Evolutionary conservation across 2,797 vertebrate genomes (phyloP).

Genomic region (Lithobates pipiens): DNA sequence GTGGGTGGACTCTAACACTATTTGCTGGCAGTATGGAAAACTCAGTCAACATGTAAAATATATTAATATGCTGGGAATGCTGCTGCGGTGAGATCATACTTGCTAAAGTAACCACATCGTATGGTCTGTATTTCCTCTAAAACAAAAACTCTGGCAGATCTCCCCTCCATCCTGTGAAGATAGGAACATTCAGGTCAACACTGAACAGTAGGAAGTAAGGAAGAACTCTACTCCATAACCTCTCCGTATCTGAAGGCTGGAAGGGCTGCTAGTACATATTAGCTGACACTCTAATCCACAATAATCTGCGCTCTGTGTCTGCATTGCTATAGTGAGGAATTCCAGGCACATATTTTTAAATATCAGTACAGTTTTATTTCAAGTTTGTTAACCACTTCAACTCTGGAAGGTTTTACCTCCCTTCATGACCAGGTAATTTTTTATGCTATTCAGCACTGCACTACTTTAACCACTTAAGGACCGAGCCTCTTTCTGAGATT

Average conservation of each 20-base stretch:
- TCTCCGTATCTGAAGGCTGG: too few relatives aligned
- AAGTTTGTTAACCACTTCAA: too few relatives aligned
- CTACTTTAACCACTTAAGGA: too few relatives aligned
- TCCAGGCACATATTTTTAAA: neutral
- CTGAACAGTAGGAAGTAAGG: neutral
- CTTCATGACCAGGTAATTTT: too few relatives aligned
- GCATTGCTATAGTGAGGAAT: neutral
- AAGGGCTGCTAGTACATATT: neutral
- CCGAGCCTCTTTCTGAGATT: too few relatives aligned
- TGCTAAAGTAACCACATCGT: slow-evolving; percentile 47
- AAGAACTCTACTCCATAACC: neutral
- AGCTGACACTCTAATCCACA: neutral
- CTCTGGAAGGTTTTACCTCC: too few relatives aligned
- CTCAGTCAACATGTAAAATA: slow-evolving; percentile 41
- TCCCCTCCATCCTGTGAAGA: slow-evolving; percentile 2
- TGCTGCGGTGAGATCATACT: slow-evolving; percentile 54
- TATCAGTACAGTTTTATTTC: too few relatives aligned
- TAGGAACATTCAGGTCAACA: slow-evolving; percentile 17
- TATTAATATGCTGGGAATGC: slow-evolving; percentile 49
- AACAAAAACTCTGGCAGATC: slow-evolving; percentile 41
- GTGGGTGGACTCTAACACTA: slow-evolving; percentile 2
- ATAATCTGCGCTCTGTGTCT: neutral
- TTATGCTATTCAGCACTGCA: too few relatives aligned
- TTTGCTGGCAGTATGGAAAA: slow-evolving; percentile 33
- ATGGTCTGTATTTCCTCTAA: slow-evolving; percentile 57